A percentile compares a stretch with the other conserved stretches of the same genome.
Conservation (phyloP, 2,888 invertebrate genomes). For the Ceraclea dissimilis region DNA sequence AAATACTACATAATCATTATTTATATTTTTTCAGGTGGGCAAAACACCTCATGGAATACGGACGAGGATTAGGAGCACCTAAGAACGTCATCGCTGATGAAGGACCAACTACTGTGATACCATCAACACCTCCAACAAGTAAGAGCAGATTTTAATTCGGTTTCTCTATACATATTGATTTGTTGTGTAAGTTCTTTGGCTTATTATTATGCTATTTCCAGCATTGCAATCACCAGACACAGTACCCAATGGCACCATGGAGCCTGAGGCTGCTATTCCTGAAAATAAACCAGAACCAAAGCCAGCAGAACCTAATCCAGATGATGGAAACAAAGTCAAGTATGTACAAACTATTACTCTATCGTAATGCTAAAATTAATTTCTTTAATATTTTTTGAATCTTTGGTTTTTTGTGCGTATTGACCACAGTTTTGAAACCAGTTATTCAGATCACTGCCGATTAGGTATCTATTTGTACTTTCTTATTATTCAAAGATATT, state of each 20-base stretch:
- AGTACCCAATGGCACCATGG: conserved; percentile 13
- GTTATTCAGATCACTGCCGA: too few relatives aligned
- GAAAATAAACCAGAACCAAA: conserved; percentile 11
- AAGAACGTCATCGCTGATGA: conserved; percentile 15
- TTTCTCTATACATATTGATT: background rate
- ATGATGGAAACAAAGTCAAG: conserved; percentile 24
- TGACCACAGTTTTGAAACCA: too few relatives aligned
- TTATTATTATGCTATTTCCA: background rate
- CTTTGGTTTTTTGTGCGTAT: too few relatives aligned
- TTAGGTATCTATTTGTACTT: too few relatives aligned
- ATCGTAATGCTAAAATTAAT: too few relatives aligned
- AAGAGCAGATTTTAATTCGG: conserved; percentile 32
- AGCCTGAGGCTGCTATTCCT: conserved; percentile 7
- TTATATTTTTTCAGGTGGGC: conserved; percentile 40
- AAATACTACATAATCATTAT: too few relatives aligned
- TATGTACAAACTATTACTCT: too few relatives aligned
- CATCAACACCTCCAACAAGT: conserved; percentile 34
- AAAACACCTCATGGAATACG: conserved; percentile 38
- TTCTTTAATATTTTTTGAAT: too few relatives aligned
- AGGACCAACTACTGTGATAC: conserved; percentile 32
- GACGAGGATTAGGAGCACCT: conserved; percentile 33
- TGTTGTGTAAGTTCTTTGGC: too few relatives aligned
- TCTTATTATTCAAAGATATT: too few relatives aligned
- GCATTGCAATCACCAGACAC: conserved; percentile 3
- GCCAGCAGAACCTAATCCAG: conserved; percentile 19